Evolutionary conservation across 2,888 invertebrate species (phyloP).

Genomic region (Operophtera brumata): DNA sequence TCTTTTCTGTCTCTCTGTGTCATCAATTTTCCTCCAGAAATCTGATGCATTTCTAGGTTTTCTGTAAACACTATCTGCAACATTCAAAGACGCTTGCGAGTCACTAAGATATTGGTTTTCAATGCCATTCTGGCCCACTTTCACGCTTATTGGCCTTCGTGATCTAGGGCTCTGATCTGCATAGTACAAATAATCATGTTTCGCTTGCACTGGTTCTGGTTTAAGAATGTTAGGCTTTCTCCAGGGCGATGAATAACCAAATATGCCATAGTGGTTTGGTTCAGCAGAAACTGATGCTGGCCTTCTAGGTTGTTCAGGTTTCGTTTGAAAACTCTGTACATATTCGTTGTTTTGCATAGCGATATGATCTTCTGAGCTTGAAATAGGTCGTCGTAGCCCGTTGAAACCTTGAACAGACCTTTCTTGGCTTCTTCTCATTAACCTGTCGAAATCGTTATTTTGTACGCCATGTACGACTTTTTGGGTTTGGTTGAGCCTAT

Average conservation of each 20-base stretch:
- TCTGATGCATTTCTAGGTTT: conserved; percentile 80
- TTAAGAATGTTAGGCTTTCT: conserved; percentile 61
- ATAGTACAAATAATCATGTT: conserved; percentile 83
- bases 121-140: conserved; percentile 70
- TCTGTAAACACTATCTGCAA: conserved; percentile 57
- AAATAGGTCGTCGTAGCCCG: conserved; percentile 71
- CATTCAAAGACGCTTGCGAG: conserved; percentile 65
- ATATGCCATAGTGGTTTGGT: conserved; percentile 72
- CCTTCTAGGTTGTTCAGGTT: conserved; percentile 67
- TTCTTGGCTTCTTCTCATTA: conserved; percentile 75
- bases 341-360: conserved; percentile 76
- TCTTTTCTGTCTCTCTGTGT: conserved; percentile 67
- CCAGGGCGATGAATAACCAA: conserved; percentile 68
- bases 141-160: conserved; percentile 85
- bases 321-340: conserved; percentile 54
- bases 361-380: conserved; percentile 76
- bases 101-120: conserved; percentile 76
- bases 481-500: conserved; percentile 55
- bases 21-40: conserved; percentile 84
- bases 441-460: conserved; percentile 73
- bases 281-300: conserved; percentile 76
- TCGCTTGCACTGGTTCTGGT: conserved; percentile 65
- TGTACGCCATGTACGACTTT: conserved; percentile 65
- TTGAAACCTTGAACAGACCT: conserved; percentile 70
- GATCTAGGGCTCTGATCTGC: conserved; percentile 87